Evolutionary conservation across 1,140 invertebrate species (phyloP), one percentile per base, ranked within the genome.

Genomic region (Drosophila busckii): DNA sequence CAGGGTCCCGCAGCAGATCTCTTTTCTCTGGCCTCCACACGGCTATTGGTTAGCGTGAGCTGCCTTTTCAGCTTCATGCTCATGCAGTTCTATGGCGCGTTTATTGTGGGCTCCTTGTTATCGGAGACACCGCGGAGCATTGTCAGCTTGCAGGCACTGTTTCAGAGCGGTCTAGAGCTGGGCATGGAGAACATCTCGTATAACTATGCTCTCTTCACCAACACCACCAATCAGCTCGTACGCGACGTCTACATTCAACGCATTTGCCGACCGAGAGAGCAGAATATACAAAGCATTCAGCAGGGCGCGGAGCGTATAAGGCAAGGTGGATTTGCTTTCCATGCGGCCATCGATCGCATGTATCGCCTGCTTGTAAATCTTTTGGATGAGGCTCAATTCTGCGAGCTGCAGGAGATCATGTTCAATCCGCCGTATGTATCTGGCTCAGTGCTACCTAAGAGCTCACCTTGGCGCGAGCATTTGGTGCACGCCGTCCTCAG

Each of bases 61-160:
- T 89, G 91, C 23, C 13, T 91, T 0, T 91, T 91, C 83, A 89
- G 89, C 10, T 70, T 90, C 32, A 62, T 91, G 26, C 54, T 91
- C 7, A 90, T 88, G 84, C 90, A 92, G 64, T 92, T 92, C 60
- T 92, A 92, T 80, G 90, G 90, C 0, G 91, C 91, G 2, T 91
- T 88, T 65, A 90, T 93, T 54, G 92, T 93, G 1, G 90, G 91
- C 4, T 90, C 89, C 2, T 75, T 93, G n/a, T 76, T 92, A 3
- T 89, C 90, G n/a, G 88, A 90, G 19, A 88, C 89, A 20, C 88
- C 89, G 3, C 86, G 86, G 20, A 89, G 87, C 23, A 91, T 93
- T 9, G 89, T 88, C 2, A 90, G 75, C 4, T 9, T 92, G 0
- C 52, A 75, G 19, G 88, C 90, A 63, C 70, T 92, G 3, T 62